Percentiles rank a stretch among this genome's conserved stretches.
phyloP scores from a whole-genome alignment of 1,140 invertebrate genomes.

The Latrodectus geometricus region DNA sequence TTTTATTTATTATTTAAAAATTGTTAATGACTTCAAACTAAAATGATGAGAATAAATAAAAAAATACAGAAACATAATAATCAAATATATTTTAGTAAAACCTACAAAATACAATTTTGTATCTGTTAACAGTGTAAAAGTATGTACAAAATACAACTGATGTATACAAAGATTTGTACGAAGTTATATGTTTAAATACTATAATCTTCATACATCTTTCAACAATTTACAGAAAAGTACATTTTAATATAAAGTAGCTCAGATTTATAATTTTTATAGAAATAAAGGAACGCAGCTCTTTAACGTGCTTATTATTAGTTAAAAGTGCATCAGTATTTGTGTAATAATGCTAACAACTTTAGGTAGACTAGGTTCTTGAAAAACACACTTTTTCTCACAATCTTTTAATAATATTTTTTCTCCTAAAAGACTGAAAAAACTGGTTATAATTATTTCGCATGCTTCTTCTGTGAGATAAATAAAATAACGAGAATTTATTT shows the following conservation, averaged over 20 bases:
- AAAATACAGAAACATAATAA: neutral
- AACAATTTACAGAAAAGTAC: conserved; percentile 13
- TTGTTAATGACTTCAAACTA: too few species aligned
- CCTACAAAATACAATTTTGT: conserved; percentile 37
- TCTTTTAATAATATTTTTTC: too few species aligned
- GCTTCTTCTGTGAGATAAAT: too few species aligned
- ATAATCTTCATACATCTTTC: conserved; percentile 14
- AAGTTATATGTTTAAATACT: conserved; percentile 12
- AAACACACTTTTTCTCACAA: too few species aligned
- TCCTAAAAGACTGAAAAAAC: too few species aligned
- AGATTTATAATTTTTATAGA: too few species aligned
- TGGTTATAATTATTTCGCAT: too few species aligned
- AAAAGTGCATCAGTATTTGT: neutral
- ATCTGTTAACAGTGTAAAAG: conserved; percentile 30
- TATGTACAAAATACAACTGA: conserved; percentile 31
- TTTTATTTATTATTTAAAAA: too few species aligned
- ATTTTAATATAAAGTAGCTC: neutral
- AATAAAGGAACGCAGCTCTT: too few species aligned
- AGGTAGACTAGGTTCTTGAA: conserved; percentile 26
- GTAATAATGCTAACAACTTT: conserved; percentile 1
- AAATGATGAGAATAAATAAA: conserved; percentile 2
- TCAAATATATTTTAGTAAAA: conserved; percentile 40
- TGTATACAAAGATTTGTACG: conserved; percentile 12
- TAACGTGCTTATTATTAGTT: too few species aligned
- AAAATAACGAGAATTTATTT: too few species aligned